Conservation (phyloP, 2,888 invertebrate species). For the Phaedon cochleariae region DNA sequence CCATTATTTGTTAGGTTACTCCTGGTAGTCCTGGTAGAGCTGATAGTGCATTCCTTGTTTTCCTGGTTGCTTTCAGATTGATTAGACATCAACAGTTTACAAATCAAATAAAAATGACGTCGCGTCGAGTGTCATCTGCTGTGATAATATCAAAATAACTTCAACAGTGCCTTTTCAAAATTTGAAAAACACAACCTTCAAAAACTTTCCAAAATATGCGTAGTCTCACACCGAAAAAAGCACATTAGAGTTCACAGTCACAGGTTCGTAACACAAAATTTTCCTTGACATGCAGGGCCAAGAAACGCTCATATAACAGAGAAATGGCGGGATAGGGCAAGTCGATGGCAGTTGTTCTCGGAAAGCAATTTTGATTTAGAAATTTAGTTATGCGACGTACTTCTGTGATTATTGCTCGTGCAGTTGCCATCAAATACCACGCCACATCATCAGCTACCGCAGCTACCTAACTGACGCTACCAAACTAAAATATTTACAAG, state of each 20-base stretch:
- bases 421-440: not conserved
- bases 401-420: conserved; percentile 30
- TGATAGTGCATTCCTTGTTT: not conserved
- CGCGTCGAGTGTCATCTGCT: conserved; percentile 31
- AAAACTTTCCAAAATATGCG: not conserved
- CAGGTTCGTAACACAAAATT: conserved; percentile 36
- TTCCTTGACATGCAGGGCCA: conserved; percentile 30
- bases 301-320: conserved; percentile 30
- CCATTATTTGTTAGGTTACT: conserved; percentile 37
- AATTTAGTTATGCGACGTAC: conserved; percentile 26
- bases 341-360: conserved; percentile 31
- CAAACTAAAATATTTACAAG: not conserved
- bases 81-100: conserved; percentile 14
- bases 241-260: conserved; percentile 11
- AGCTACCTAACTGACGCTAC: conserved; percentile 25
- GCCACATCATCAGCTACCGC: conserved; percentile 6
- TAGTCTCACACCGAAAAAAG: not conserved
- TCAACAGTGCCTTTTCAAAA: conserved; percentile 2
- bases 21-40: conserved; percentile 7
- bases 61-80: not conserved
- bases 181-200: conserved; percentile 6
- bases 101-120: conserved; percentile 31
- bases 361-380: conserved; percentile 39
- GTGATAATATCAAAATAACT: conserved; percentile 24
- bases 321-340: conserved; percentile 36